These are phyloP conservation scores for Phragmatobia fuliginosa DNA, from an alignment of 2,888 invertebrate genomes.

Conservation along the genomic window DNA sequence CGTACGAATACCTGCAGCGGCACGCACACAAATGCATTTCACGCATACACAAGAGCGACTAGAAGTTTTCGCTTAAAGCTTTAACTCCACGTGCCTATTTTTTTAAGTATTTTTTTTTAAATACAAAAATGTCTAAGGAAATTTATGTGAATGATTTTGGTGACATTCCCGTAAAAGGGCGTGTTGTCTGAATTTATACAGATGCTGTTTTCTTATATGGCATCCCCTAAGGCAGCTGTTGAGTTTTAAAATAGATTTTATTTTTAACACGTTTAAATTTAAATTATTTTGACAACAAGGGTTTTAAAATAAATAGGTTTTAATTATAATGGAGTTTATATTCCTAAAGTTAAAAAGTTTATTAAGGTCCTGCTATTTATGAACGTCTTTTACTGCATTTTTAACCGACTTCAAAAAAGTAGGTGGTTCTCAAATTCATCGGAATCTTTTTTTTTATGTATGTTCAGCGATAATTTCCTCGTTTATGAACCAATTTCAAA, in stretches of 20 bases:
- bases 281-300: neutral
- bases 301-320: neutral
- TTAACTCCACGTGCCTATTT: slow-evolving; percentile 66
- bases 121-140: slow-evolving; percentile 63
- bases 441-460: no score
- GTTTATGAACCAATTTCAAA: no score
- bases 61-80: slow-evolving; percentile 77
- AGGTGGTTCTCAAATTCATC: no score
- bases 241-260: slow-evolving; percentile 13
- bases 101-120: slow-evolving; percentile 54
- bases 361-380: neutral
- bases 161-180: slow-evolving; percentile 40
- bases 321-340: no score
- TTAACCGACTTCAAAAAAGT: no score
- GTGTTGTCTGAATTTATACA: slow-evolving; percentile 46
- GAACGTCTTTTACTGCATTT: no score
- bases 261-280: slow-evolving; percentile 11
- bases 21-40: slow-evolving; percentile 77
- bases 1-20: slow-evolving; percentile 79
- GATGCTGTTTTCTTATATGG: slow-evolving; percentile 15
- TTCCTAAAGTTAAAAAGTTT: no score
- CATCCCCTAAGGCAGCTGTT: neutral
- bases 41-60: slow-evolving; percentile 67
- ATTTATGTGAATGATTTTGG: slow-evolving; percentile 56
- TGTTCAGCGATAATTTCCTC: no score